phyloP scores from a whole-genome alignment of 64 coral and sea anemone genomes.

The Astreopora myriophthalma region DNA sequence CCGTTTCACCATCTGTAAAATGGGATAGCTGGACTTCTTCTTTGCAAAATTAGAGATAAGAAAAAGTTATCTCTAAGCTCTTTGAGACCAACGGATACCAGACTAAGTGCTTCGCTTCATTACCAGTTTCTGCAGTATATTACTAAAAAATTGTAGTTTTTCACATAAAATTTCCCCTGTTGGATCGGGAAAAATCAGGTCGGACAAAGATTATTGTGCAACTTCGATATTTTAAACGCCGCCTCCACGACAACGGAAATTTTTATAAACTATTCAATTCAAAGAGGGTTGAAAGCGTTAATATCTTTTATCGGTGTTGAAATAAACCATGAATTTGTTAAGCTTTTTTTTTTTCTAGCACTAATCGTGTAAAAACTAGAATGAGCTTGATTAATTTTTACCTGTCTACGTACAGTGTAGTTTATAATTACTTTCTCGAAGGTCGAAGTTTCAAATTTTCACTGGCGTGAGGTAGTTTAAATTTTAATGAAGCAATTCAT shows the following conservation, averaged over 20 bases:
- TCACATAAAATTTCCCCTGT: neutral
- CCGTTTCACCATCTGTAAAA: too few species aligned
- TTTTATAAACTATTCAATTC: neutral
- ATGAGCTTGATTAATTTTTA: neutral
- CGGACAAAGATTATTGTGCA: conserved; percentile 9
- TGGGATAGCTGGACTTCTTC: too few species aligned
- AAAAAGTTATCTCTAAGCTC: too few species aligned
- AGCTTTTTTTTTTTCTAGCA: neutral
- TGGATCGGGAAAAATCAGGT: neutral
- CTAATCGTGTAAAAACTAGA: neutral
- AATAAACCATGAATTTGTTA: neutral
- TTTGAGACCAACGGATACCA: too few species aligned
- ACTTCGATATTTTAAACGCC: neutral
- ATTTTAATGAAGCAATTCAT: conserved; percentile 28
- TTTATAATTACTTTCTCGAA: too few species aligned
- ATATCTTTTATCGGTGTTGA: neutral
- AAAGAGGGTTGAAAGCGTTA: neutral
- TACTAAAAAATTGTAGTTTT: neutral
- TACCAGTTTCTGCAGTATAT: too few species aligned
- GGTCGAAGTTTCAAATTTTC: neutral
- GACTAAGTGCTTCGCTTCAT: neutral
- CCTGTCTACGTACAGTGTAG: too few species aligned
- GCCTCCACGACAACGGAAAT: neutral
- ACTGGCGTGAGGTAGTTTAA: neutral
- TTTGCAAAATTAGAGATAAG: too few species aligned